Evolutionary conservation across 2,888 invertebrate genomes (phyloP).

Genomic region (Temnothorax unifasciatus): DNA sequence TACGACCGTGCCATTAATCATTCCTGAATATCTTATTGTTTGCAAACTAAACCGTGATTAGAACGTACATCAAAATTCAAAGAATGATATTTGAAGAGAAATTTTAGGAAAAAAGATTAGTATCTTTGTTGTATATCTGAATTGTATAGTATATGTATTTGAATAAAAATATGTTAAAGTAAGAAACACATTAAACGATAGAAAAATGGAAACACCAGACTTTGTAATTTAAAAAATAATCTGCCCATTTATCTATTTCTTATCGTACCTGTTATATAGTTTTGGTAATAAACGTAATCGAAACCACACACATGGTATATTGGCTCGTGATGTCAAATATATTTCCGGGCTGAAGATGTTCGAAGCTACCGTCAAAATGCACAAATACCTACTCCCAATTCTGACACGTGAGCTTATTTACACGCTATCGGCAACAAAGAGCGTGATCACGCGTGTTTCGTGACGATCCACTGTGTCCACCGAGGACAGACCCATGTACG

Average conservation of each 20-base stretch:
- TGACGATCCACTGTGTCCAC: slow-evolving; percentile 32
- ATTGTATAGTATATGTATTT: not conserved
- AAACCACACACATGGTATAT: no score
- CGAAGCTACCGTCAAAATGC: not conserved
- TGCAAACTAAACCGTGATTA: not conserved
- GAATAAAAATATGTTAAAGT: not conserved
- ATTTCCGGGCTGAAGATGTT: not conserved
- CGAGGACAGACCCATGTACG: slow-evolving; percentile 41
- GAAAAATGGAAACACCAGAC: not conserved
- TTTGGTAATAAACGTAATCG: not conserved
- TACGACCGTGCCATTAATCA: not conserved
- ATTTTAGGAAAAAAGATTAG: not conserved
- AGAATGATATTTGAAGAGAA: not conserved
- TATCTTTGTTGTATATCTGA: not conserved
- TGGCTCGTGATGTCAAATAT: not conserved
- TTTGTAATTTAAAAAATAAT: not conserved
- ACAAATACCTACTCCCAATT: slow-evolving; percentile 7
- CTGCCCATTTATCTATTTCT: not conserved
- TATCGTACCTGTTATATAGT: not conserved
- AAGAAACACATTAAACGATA: not conserved
- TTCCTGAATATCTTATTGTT: not conserved
- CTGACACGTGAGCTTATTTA: slow-evolving; percentile 29
- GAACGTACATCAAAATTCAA: not conserved
- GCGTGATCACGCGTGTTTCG: slow-evolving; percentile 27
- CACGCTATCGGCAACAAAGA: slow-evolving; percentile 35